Evolutionary conservation across 2,113 vertebrate genomes (phyloP).

Genomic region (Pollachius pollachius): DNA sequence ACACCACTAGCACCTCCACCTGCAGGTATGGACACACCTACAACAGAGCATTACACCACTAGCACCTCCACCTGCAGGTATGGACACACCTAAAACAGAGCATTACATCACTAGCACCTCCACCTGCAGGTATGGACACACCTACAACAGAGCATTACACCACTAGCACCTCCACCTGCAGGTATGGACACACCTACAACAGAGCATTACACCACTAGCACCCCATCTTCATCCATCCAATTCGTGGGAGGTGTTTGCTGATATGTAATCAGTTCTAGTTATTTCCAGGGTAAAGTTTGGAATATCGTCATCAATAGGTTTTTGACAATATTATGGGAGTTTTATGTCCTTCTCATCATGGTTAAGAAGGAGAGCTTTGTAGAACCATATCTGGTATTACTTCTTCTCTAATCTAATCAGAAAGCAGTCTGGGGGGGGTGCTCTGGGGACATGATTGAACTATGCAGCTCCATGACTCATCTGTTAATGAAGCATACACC

Average conservation of each 20-base stretch:
- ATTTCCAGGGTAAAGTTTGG: too few species aligned
- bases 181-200: slow-evolving; percentile 70
- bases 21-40: too few species aligned
- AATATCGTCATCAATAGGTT: too few species aligned
- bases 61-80: too few species aligned
- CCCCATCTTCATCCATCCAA: too few species aligned
- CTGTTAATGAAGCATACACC: slow-evolving; percentile 14
- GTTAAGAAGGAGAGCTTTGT: background rate
- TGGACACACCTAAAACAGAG: too few species aligned
- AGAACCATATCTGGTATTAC: background rate
- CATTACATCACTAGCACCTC: background rate
- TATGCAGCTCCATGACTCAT: slow-evolving; percentile 40
- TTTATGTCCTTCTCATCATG: too few species aligned
- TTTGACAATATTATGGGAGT: too few species aligned
- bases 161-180: slow-evolving; percentile 39
- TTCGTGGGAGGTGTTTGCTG: too few species aligned
- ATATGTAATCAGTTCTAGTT: too few species aligned
- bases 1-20: too few species aligned
- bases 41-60: too few species aligned
- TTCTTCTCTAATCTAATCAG: background rate
- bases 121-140: slow-evolving; percentile 68
- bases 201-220: slow-evolving; percentile 7
- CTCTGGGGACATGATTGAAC: slow-evolving; percentile 16
- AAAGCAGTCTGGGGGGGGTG: background rate
- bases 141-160: slow-evolving; percentile 50